A percentile compares a stretch with the other conserved stretches of the same genome.
Evolutionary conservation across 2,888 invertebrate genomes (phyloP).

Genomic region (Lomographa bimaculata): DNA sequence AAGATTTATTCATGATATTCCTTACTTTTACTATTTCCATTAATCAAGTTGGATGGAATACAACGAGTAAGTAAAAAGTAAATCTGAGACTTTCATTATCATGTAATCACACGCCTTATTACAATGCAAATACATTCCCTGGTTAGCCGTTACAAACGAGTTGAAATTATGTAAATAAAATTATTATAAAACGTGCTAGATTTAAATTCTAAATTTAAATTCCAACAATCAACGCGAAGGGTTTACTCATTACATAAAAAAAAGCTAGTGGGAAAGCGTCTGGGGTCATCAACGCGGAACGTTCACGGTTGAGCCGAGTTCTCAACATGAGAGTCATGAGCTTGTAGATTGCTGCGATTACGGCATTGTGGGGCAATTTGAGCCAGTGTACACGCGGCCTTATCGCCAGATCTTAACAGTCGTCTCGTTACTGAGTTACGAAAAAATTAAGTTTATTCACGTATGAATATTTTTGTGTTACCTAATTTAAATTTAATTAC

Average conservation of each 20-base stretch:
- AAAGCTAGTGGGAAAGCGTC: slow-evolving; percentile 70
- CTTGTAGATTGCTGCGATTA: slow-evolving; percentile 69
- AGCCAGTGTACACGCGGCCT: slow-evolving; percentile 47
- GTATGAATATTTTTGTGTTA: slow-evolving; percentile 36
- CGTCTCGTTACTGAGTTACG: slow-evolving; percentile 42
- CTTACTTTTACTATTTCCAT: too few relatives aligned
- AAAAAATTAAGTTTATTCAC: slow-evolving; percentile 44
- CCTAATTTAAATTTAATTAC: slow-evolving; percentile 48
- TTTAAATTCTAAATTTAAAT: slow-evolving; percentile 33
- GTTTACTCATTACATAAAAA: slow-evolving; percentile 59
- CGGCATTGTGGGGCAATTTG: slow-evolving; percentile 62
- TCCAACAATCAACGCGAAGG: slow-evolving; percentile 50
- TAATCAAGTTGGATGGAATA: too few relatives aligned
- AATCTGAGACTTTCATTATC: slow-evolving; percentile 5
- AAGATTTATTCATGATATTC: not conserved
- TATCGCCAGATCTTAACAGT: slow-evolving; percentile 50
- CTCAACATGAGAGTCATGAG: slow-evolving; percentile 40
- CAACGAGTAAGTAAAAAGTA: too few relatives aligned
- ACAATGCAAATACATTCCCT: slow-evolving; percentile 27
- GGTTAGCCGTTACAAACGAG: too few relatives aligned
- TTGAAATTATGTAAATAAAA: too few relatives aligned
- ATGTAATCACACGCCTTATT: slow-evolving; percentile 12
- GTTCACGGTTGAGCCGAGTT: slow-evolving; percentile 69
- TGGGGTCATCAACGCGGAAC: slow-evolving; percentile 69
- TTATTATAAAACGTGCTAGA: slow-evolving; percentile 20